Evolutionary conservation across 2,888 invertebrate genomes (phyloP).

Genomic region (Caenorhabditis zanzibari): DNA sequence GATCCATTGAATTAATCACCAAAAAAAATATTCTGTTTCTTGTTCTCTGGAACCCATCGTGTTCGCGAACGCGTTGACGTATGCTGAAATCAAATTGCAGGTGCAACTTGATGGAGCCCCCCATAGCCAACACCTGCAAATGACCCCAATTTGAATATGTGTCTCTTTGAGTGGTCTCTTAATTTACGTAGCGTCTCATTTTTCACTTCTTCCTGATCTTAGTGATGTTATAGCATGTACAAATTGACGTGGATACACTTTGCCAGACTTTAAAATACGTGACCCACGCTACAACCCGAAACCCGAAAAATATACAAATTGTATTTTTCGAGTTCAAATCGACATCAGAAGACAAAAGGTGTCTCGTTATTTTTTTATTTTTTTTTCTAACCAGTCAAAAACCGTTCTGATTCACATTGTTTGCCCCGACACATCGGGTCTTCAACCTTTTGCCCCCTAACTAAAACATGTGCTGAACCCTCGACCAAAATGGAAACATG

Average conservation of each 20-base stretch:
- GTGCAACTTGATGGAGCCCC: constrained; percentile 7
- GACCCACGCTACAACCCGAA: constrained; percentile 39
- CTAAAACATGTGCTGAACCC: constrained; percentile 16
- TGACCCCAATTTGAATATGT: constrained; percentile 26
- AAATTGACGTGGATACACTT: constrained; percentile 24
- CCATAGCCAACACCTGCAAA: constrained; percentile 36
- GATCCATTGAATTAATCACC: constrained; percentile 26
- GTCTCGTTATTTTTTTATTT: background rate
- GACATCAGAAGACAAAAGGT: constrained; percentile 18
- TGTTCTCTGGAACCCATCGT: constrained; percentile 13
- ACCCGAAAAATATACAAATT: background rate
- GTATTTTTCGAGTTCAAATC: background rate
- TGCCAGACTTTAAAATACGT: constrained; percentile 21
- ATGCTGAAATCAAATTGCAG: background rate
- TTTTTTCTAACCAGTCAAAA: background rate
- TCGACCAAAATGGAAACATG: background rate
- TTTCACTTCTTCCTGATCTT: constrained; percentile 7
- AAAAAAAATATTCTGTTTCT: background rate
- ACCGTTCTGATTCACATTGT: constrained; percentile 25
- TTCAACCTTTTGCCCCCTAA: background rate
- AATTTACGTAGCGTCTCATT: background rate
- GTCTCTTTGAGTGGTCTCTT: constrained; percentile 3
- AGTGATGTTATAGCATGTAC: constrained; percentile 29
- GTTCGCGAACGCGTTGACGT: constrained; percentile 34
- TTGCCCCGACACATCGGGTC: constrained; percentile 31